These are phyloP conservation scores for Carduelis carduelis DNA, from an alignment of 2,797 vertebrate genomes.

Conservation along the genomic window DNA sequence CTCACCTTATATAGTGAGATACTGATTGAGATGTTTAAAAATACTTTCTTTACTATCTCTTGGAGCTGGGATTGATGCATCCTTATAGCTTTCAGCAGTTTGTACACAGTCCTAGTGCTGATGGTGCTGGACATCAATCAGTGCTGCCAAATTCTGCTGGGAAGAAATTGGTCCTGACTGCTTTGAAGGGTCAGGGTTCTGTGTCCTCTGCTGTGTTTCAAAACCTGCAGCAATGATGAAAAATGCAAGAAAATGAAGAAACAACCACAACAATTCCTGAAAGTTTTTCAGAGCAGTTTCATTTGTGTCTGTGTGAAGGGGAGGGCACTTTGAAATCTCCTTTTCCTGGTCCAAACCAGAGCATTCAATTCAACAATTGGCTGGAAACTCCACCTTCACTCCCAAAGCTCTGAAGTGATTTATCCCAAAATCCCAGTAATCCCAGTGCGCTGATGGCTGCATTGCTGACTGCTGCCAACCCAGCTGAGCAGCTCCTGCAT, in stretches of 20 bases:
- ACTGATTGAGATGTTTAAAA: not conserved
- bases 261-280: not conserved
- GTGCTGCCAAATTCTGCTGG: constrained; percentile 60
- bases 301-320: not conserved
- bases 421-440: not conserved
- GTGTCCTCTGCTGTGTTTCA: constrained; percentile 65
- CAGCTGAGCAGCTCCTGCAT: not conserved
- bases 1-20: not conserved
- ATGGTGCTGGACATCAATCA: constrained; percentile 57
- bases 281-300: not conserved
- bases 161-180: constrained; percentile 58
- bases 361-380: not conserved
- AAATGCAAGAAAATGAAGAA: not conserved
- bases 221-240: constrained; percentile 26
- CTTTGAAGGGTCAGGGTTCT: constrained; percentile 52
- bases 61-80: constrained; percentile 45
- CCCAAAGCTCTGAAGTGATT: not conserved
- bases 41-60: constrained; percentile 47
- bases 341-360: not conserved
- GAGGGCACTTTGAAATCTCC: not conserved
- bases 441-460: not conserved
- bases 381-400: not conserved
- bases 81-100: constrained; percentile 44
- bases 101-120: constrained; percentile 6
- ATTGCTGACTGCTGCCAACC: not conserved